phyloP scores from a whole-genome alignment of 2,113 vertebrate species.

The Seriola quinqueradiata region DNA sequence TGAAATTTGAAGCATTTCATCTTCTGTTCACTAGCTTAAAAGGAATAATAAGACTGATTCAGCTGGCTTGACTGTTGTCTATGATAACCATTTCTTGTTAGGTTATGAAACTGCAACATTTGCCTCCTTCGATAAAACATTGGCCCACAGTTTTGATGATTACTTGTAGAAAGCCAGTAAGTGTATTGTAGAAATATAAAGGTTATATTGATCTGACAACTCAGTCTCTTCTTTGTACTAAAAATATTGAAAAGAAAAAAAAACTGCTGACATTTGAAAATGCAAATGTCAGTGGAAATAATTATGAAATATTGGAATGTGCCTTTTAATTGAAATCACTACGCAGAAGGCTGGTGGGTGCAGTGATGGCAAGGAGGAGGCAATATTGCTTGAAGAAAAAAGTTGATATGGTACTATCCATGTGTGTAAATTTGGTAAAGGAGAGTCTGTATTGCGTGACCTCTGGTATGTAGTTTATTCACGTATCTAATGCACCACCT shows the following conservation, averaged over 20 bases:
- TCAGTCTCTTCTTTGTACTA: slow-evolving; percentile 34
- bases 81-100: slow-evolving; percentile 44
- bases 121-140: slow-evolving; percentile 52
- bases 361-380: slow-evolving; percentile 42
- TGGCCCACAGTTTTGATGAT: slow-evolving; percentile 37
- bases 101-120: slow-evolving; percentile 52
- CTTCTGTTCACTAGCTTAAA: slow-evolving; percentile 47
- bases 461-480: slow-evolving; percentile 59
- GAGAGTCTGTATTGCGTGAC: slow-evolving; percentile 47
- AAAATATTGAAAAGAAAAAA: slow-evolving; percentile 12
- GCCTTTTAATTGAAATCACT: slow-evolving; percentile 69
- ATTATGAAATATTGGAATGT: slow-evolving; percentile 65
- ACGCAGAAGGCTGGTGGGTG: slow-evolving; percentile 31
- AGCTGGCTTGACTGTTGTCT: slow-evolving; percentile 68
- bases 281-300: slow-evolving; percentile 28
- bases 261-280: slow-evolving; percentile 34
- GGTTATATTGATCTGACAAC: slow-evolving; percentile 32
- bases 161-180: slow-evolving; percentile 30
- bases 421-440: slow-evolving; percentile 63
- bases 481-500: slow-evolving; percentile 57
- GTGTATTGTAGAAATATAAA: slow-evolving; percentile 45
- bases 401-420: slow-evolving; percentile 53
- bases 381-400: slow-evolving; percentile 48
- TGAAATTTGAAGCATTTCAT: slow-evolving; percentile 74
- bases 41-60: slow-evolving; percentile 63